phyloP scores from a whole-genome alignment of 2,797 vertebrate genomes.

The Sebastes kiyomatsui region DNA sequence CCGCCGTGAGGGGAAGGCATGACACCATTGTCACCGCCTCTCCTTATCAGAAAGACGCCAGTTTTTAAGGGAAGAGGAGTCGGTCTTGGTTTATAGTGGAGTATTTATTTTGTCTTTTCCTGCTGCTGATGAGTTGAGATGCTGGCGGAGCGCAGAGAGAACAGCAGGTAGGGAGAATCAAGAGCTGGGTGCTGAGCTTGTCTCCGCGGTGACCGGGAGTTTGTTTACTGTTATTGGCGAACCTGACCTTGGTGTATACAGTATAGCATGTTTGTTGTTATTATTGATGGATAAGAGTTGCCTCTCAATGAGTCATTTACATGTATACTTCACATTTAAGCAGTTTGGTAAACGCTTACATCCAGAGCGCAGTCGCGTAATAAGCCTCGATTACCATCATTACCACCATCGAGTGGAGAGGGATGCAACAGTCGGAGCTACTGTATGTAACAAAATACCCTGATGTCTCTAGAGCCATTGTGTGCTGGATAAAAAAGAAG shows the following conservation, averaged over 20 bases:
- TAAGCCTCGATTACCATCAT: neutral
- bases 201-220: conserved; percentile 68
- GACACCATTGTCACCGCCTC: conserved; percentile 22
- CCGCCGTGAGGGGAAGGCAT: conserved; percentile 44
- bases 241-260: conserved; percentile 18
- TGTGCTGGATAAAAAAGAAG: neutral
- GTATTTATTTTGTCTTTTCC: conserved; percentile 1
- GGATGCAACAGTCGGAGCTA: conserved; percentile 14
- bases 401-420: neutral
- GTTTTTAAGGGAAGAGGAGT: neutral
- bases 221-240: conserved; percentile 70
- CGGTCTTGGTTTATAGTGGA: conserved; percentile 12
- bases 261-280: conserved; percentile 8
- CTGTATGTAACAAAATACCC: conserved; percentile 11
- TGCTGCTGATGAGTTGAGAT: conserved; percentile 70
- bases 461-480: neutral
- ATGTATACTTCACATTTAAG: neutral
- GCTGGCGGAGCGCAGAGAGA: conserved; percentile 81
- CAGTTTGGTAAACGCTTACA: neutral
- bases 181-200: conserved; percentile 58
- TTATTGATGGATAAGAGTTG: conserved; percentile 28
- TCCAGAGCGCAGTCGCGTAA: neutral
- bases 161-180: conserved; percentile 80
- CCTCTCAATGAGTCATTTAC: neutral
- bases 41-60: conserved; percentile 10